Percentiles rank a stretch among this genome's conserved stretches.
phyloP scores from a whole-genome alignment of 1,140 invertebrate species.

The Sinella curviseta region DNA sequence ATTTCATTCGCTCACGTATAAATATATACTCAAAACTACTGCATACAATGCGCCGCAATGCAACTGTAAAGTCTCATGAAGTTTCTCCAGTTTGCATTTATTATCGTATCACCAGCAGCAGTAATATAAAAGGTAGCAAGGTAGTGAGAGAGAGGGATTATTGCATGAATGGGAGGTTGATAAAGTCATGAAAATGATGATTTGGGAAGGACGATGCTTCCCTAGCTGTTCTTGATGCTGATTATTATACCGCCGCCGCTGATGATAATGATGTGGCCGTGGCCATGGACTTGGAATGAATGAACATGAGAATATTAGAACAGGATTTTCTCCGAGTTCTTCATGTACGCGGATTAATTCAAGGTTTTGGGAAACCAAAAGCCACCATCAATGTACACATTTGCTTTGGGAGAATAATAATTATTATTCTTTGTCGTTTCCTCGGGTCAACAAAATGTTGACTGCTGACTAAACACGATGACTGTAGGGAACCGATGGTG shows the following conservation, averaged over 20 bases:
- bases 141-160: too few relatives aligned
- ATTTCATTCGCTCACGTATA: too few relatives aligned
- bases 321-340: background rate
- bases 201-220: background rate
- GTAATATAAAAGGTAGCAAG: too few relatives aligned
- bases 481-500: too few relatives aligned
- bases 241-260: background rate
- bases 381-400: background rate
- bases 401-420: background rate
- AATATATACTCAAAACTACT: too few relatives aligned
- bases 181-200: slow-evolving; percentile 3
- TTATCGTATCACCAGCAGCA: too few relatives aligned
- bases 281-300: background rate
- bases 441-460: slow-evolving; percentile 7
- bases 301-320: background rate
- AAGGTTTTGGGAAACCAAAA: background rate
- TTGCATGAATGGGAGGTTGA: background rate
- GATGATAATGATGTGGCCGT: background rate
- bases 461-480: background rate
- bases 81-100: too few relatives aligned
- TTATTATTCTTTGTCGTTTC: background rate
- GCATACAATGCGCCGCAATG: too few relatives aligned
- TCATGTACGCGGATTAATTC: background rate
- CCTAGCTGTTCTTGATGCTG: too few relatives aligned
- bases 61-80: too few relatives aligned